These are phyloP conservation scores for Gymnoscelis rufifasciata DNA, from an alignment of 2,888 invertebrate genomes.

Conservation along the genomic window DNA sequence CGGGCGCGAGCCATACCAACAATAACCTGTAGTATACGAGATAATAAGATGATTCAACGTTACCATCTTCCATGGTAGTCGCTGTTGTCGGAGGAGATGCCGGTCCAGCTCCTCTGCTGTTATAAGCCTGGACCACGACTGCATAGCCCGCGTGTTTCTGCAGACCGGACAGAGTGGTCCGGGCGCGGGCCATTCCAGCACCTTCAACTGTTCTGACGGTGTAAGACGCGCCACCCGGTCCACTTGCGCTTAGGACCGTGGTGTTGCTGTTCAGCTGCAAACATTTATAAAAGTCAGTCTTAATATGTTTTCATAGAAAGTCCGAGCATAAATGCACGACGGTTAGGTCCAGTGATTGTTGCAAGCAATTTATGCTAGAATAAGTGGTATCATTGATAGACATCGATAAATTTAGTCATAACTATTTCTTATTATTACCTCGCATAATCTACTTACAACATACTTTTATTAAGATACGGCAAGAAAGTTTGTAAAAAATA, in stretches of 20 bases:
- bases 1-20: constrained; percentile 84
- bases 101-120: constrained; percentile 91
- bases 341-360: no score
- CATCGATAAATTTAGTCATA: no score
- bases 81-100: constrained; percentile 88
- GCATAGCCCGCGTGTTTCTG: constrained; percentile 89
- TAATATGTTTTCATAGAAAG: no score
- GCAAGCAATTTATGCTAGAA: no score
- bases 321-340: no score
- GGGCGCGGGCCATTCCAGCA: constrained; percentile 84
- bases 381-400: no score
- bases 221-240: constrained; percentile 78
- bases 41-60: constrained; percentile 29
- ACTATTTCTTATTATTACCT: no score
- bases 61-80: constrained; percentile 90
- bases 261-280: constrained; percentile 67
- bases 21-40: no score
- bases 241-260: constrained; percentile 64
- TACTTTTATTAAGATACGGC: no score
- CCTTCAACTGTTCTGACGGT: constrained; percentile 88
- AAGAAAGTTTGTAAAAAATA: no score
- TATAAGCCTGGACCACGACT: constrained; percentile 91
- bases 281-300: no score
- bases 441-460: no score
- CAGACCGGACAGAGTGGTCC: constrained; percentile 82